These are phyloP conservation scores for Cataglyphis cursor DNA, from an alignment of 2,888 invertebrate genomes.

Conservation along the genomic window DNA sequence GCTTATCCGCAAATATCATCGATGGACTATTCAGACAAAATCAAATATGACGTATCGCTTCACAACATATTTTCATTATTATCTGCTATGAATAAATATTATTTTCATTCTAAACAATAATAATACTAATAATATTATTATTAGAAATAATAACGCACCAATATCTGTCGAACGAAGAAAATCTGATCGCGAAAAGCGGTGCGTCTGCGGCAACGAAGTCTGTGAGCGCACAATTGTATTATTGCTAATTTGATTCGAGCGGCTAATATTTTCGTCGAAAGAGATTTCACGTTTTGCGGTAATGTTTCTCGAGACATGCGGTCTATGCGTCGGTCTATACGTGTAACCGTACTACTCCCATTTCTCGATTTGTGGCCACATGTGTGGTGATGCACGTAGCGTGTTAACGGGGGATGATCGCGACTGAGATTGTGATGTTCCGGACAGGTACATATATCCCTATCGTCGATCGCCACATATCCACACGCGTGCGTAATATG, in stretches of 20 bases:
- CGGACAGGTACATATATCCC: background rate
- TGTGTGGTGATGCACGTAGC: slow-evolving; percentile 22
- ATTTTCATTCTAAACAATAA: background rate
- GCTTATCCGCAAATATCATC: slow-evolving; percentile 1
- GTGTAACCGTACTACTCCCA: slow-evolving; percentile 46
- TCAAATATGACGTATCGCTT: background rate
- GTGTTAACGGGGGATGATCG: slow-evolving; percentile 41
- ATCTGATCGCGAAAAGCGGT: slow-evolving; percentile 61
- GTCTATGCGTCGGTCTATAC: slow-evolving; percentile 83
- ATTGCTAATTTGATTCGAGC: slow-evolving; percentile 10
- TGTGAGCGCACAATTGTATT: slow-evolving; percentile 75
- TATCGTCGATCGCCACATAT: slow-evolving; percentile 28
- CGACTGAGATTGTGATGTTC: slow-evolving; percentile 47
- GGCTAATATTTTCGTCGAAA: background rate
- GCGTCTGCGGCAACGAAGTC: slow-evolving; percentile 79
- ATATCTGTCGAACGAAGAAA: slow-evolving; percentile 49
- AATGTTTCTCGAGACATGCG: slow-evolving; percentile 87
- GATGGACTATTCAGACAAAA: slow-evolving; percentile 18
- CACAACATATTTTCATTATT: background rate
- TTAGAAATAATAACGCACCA: slow-evolving; percentile 48
- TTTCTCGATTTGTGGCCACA: slow-evolving; percentile 44
- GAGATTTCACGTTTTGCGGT: background rate
- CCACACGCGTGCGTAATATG: slow-evolving; percentile 17
- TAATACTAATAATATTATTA: background rate
- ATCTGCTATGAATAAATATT: background rate